Evolutionary conservation across 2,113 vertebrate genomes (phyloP).

Genomic region (Chloropsis cyanopogon): DNA sequence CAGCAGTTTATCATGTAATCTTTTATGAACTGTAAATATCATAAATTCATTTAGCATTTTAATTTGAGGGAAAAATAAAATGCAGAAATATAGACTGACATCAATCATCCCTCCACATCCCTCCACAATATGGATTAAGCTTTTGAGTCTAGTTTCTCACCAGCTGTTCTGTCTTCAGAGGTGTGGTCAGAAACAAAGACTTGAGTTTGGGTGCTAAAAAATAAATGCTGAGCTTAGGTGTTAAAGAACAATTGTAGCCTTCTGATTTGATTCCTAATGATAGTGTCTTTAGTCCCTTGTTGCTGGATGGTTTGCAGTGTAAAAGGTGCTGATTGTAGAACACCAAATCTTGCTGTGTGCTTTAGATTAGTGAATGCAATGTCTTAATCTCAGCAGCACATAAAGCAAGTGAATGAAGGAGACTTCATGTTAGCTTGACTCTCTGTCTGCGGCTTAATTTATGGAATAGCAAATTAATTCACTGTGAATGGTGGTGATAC

Average conservation of each 20-base stretch:
- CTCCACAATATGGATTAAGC: background rate
- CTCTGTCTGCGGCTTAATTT: constrained; percentile 21
- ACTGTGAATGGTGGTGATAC: background rate
- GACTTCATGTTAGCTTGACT: background rate
- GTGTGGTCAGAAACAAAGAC: background rate
- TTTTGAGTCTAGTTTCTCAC: background rate
- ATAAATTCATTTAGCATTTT: background rate
- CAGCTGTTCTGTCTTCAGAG: background rate
- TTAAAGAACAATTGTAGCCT: background rate
- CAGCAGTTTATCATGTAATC: background rate
- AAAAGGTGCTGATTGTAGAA: background rate
- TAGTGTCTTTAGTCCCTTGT: background rate
- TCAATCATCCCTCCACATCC: background rate
- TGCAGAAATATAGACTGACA: background rate
- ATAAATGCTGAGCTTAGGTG: background rate
- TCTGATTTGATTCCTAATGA: background rate
- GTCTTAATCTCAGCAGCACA: background rate
- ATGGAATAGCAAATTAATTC: constrained; percentile 28
- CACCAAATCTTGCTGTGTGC: background rate
- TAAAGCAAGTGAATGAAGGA: background rate
- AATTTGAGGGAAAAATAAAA: background rate
- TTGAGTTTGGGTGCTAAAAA: background rate
- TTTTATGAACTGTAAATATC: background rate
- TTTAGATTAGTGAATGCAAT: background rate
- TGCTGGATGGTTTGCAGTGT: background rate